Evolutionary conservation across 1,140 invertebrate species (phyloP), one percentile per base, ranked within the genome.

Genomic region (Physella acuta): DNA sequence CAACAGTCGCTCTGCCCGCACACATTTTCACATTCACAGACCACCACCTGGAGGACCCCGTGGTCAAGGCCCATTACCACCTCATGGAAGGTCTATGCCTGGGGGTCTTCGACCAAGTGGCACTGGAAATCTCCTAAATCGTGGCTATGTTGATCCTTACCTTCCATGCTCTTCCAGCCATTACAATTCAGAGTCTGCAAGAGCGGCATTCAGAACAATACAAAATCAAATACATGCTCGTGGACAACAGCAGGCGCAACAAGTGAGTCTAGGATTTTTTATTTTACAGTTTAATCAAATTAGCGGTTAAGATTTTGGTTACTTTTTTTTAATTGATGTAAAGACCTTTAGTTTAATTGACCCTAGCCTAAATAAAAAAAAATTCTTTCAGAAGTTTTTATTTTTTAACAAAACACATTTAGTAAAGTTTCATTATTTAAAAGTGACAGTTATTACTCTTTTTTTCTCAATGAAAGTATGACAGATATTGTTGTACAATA

Each of bases 121-220:
- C 14, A 17, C 26, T n/a, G 8, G 14, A 14, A 17, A 8, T 16
- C 11, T 28, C n/a, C n/a, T n/a, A n/a, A n/a, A n/a, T n/a, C 51
- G 33, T 3, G 64, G 51, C 51, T 67, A 56, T 39, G 52, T 56
- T 33, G 64, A 67, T 34, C 51, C 64, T 8, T 55, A 55, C 26
- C 36, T 67, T 36, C 53, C 53, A 17, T 67, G 64, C 30, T 1
- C 20, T 1, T 67, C 64, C 0, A 36, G 30, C 26, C 33, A 37
- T 16, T 67, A 67, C 52, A 39, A 26, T 24, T 56, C 51, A 1
- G 36, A 55, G 34, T 26, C 52, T 2, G 64, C 64, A 26, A 2
- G 51, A 20, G 20, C n/a, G 5, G 64, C 64, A 2, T 26, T 28
- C 5, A 34, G 31, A 14, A 26, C 30, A 31, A 2, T 56, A 4